Conservation (phyloP, 2,888 invertebrate species). For the Scaptomyza reducta region DNA sequence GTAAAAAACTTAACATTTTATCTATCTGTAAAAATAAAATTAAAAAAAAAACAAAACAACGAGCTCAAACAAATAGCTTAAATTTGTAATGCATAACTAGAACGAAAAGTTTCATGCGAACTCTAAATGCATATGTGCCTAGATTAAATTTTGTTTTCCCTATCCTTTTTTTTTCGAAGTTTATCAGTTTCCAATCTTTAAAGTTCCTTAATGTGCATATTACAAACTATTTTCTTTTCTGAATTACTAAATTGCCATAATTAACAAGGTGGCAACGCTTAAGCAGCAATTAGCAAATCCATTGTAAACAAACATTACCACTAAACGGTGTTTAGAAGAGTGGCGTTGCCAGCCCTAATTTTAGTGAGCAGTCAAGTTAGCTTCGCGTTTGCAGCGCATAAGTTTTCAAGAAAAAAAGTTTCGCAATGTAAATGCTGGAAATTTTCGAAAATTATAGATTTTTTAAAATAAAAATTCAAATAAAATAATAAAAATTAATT, state of each 20-base stretch:
- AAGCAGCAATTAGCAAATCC: not conserved
- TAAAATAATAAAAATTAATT: too few species aligned
- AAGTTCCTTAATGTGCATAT: too few species aligned
- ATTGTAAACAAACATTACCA: not conserved
- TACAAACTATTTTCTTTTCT: too few species aligned
- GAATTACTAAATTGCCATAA: not conserved
- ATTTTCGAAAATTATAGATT: too few species aligned
- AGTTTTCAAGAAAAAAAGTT: too few species aligned
- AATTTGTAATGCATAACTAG: not conserved
- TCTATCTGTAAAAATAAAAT: not conserved
- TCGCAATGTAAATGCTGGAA: too few species aligned
- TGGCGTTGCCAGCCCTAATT: not conserved
- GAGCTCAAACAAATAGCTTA: not conserved
- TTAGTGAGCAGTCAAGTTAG: not conserved
- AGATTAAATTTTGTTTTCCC: not conserved
- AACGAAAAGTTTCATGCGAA: not conserved
- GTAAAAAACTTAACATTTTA: slow-evolving; percentile 27
- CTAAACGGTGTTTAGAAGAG: not conserved
- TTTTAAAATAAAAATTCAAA: too few species aligned
- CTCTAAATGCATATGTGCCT: not conserved
- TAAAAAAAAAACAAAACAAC: not conserved
- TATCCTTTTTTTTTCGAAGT: not conserved
- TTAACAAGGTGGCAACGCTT: not conserved
- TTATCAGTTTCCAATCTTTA: too few species aligned
- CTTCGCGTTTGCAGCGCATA: too few species aligned